Evolutionary conservation across 2,113 vertebrate genomes (phyloP), one percentile per base, ranked within the genome.

Genomic region (Gymnocephalus cernua): DNA sequence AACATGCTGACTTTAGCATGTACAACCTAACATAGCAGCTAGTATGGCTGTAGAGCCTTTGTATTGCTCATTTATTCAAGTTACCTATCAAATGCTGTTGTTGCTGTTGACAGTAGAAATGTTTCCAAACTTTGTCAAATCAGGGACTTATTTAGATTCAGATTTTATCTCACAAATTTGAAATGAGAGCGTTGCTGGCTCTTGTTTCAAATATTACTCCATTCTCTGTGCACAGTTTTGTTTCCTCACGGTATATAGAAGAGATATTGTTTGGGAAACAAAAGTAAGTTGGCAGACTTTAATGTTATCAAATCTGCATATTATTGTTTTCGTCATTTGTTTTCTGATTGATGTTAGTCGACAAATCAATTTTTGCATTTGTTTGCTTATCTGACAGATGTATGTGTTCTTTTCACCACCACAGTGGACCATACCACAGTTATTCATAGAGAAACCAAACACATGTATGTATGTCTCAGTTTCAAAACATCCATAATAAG

Each of bases 91-190:
- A n/a, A 76, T 13, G 15, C 10, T 27, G 21, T 8, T 9, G 25
- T 35, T 67, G 27, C 29, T 67, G 16, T 32, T 63, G 63, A 79
- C n/a, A 70, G 51, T 73, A 76, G 83, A 74, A 90, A 82, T 29
- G 47, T 86, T 80, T 79, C 54, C 79, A 84, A 54, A 16, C 54
- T 65, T 51, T 63, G 70, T 85, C 47, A 65, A 66, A 65, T 76
- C 63, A 57, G 9, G n/a, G 73, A 58, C 65, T 50, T 74, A 53
- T 80, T 85, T 71, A 25, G 10, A 82, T 57, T 80, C 63, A 53
- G 73, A 74, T 86, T 58, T 67, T 59, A 63, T 83, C 72, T 84
- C 56, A 51, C 44, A 56, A 57, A 66, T 80, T 68, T 68, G 6
- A 56, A 66, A 38, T 59, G 56, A 47, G 4, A 73, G 21, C 25